Evolutionary conservation across 2,797 vertebrate genomes (phyloP).

Genomic region (Chlorospingus semifuscus): DNA sequence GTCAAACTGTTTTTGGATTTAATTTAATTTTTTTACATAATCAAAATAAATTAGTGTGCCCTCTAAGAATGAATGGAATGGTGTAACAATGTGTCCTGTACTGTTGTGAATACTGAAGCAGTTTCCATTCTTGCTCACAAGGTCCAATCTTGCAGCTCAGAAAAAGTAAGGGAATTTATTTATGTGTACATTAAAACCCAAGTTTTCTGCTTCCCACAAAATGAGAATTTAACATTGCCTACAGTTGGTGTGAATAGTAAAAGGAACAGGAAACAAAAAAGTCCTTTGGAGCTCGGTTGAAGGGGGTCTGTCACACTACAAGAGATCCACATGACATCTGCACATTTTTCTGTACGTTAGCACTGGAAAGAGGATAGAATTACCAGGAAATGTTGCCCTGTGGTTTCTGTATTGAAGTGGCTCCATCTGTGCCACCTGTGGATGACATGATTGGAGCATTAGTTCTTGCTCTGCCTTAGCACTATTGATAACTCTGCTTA

Average conservation of each 20-base stretch:
- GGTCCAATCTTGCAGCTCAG: not conserved
- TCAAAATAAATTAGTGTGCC: not conserved
- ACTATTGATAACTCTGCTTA: constrained; percentile 78
- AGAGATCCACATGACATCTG: constrained; percentile 53
- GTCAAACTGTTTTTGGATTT: not conserved
- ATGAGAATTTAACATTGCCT: constrained; percentile 49
- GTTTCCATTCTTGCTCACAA: not conserved
- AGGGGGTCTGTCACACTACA: constrained; percentile 22
- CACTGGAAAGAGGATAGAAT: constrained; percentile 64
- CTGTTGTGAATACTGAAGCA: not conserved
- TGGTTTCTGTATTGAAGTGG: constrained; percentile 72
- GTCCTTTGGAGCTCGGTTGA: constrained; percentile 17
- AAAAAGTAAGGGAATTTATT: constrained; percentile 20
- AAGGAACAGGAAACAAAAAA: constrained; percentile 53
- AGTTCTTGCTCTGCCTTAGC: constrained; percentile 70
- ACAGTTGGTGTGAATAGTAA: constrained; percentile 37
- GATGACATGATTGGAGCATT: constrained; percentile 77
- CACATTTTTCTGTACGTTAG: constrained; percentile 50
- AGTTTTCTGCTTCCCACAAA: constrained; percentile 28
- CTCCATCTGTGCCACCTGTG: constrained; percentile 77
- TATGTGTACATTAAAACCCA: constrained; percentile 6
- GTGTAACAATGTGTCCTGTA: not conserved
- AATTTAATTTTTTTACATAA: not conserved
- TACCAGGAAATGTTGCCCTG: constrained; percentile 68
- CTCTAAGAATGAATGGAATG: not conserved